Base-by-base conservation (phyloP, 2,888 invertebrate species). In the Drosophila neotestacea region DNA sequence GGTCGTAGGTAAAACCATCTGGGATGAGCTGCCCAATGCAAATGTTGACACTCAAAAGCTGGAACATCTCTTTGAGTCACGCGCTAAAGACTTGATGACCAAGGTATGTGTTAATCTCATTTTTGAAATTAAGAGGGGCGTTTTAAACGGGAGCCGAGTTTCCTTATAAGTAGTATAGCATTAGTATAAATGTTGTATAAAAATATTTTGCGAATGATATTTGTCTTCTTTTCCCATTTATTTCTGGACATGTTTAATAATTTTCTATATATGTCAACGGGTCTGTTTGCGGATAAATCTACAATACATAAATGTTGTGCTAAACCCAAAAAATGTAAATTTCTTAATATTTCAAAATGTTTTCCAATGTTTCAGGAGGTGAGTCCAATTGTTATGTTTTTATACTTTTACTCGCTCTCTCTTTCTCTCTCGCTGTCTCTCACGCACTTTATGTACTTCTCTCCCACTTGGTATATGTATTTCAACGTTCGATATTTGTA, bases 31-130 rank as follows among this genome's bases (percentile, higher is more conserved):
- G 55, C 95, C 95, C 41, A 95, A 96, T 32, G 95, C 99, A 6
- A 94, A 94, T 59, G 95, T 99, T 30, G 99, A 99, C 92, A 97
- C 96, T 6, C 96, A 97, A 87, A 97, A 97, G 93, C 93, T 99
- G 86, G 98, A 99, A 91, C 98, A 98, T 93, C 94, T 99, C 69
- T 99, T 99, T 93, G 99, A 99, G 93, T 98, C 98, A 36, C 95
- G 98, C 89, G 97, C 98, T 77, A 98, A 98, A 93, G 99, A 99
- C 94, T 94, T 98, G 87, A 95, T 98, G 88, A 96, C 97, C 77
- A 99, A 99, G 97, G 97, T 97, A 93, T 93, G 94, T 81, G 51
- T 59, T 61, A 4, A 6, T 4, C 0, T n/a, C 4, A 44, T 32
- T 34, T 1, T 11, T 11, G 0, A 27, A 13, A 42, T 30, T 16